phyloP scores from a whole-genome alignment of 2,113 vertebrate species.

The Eulemur rufifrons region DNA sequence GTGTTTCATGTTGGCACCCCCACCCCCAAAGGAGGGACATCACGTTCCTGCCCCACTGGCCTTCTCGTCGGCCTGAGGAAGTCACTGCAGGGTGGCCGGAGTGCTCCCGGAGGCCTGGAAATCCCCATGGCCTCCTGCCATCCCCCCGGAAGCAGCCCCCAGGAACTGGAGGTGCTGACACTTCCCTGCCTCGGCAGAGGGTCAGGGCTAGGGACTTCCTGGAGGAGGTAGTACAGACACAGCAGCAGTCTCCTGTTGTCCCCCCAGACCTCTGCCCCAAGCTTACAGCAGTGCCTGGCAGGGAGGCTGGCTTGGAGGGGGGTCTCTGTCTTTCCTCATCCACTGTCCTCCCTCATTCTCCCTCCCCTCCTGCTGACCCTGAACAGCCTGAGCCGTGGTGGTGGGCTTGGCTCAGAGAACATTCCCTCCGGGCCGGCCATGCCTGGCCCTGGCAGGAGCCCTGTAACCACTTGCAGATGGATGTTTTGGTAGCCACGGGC shows the following conservation, averaged over 20 bases:
- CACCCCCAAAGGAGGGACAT: accelerated
- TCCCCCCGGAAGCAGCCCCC: not conserved
- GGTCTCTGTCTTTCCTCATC: accelerated
- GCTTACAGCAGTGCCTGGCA: accelerated
- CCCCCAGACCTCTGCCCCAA: accelerated
- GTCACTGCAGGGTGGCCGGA: not conserved
- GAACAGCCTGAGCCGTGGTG: too few species aligned
- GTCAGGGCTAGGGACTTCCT: not conserved
- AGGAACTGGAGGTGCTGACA: too few species aligned
- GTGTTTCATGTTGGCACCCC: not conserved
- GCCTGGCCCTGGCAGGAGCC: not conserved
- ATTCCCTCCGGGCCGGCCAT: accelerated
- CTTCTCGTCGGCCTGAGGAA: slow-evolving; percentile 59
- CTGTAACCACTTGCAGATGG: too few species aligned
- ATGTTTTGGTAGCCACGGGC: accelerated
- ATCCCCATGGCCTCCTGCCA: not conserved
- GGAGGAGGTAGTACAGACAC: not conserved
- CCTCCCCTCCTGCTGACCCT: accelerated
- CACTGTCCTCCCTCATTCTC: not conserved
- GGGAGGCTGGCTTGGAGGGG: too few species aligned
- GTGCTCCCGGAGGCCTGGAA: not conserved
- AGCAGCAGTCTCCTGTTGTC: accelerated
- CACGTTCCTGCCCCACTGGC: accelerated
- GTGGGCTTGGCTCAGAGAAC: accelerated
- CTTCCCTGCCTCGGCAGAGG: not conserved